Evolutionary conservation across 2,888 invertebrate species (phyloP), one percentile per base, ranked within the genome.

Genomic region (Erebia palarica): DNA sequence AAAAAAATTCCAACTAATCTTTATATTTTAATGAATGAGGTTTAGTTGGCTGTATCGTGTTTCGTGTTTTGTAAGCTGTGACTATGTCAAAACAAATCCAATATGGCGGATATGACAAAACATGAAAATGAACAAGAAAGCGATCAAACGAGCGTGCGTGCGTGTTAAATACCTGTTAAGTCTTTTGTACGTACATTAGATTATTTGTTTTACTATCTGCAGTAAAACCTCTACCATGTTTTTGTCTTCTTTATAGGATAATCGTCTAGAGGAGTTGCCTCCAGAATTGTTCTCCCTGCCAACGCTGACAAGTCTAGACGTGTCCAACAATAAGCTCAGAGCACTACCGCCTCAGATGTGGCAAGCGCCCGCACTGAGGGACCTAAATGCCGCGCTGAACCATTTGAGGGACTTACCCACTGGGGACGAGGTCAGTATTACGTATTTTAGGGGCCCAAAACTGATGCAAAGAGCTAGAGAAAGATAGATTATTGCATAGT

Each of bases 251-350:
- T 71, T 71, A 0, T 94, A 96, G 94, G 97, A 99, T 86, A 98
- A 98, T 88, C 95, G 97, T 3, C 89, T 99, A 51, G 97, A 97
- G 76, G 94, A 94, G 68, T 88, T 99, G 13, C 98, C 99, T 0
- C 94, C 96, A 3, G 96, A 96, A 68, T 91, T 99, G 44, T 98
- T 99, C 92, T 94, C 95, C 7, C 94, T 99, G 68, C 97, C 98
- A 0, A 92, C 95, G 0, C 91, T 99, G 55, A 93, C 95, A 13
- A 96, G 96, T 1, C 94, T 99, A 76, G 98, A 99, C 86, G 95
- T 98, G n/a, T 97, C 98, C 0, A 98, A 98, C 89, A 99, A 99
- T 89, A 97, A 98, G 87, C 90, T 99, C 69, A 96, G 97, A 75
- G 90, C 94, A 64, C 90, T 99, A 69, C 98, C 99, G 0, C 95